Evolutionary conservation across 2,113 vertebrate species (phyloP), one percentile per base, ranked within the genome.

Genomic region (Dermatemys mawii): DNA sequence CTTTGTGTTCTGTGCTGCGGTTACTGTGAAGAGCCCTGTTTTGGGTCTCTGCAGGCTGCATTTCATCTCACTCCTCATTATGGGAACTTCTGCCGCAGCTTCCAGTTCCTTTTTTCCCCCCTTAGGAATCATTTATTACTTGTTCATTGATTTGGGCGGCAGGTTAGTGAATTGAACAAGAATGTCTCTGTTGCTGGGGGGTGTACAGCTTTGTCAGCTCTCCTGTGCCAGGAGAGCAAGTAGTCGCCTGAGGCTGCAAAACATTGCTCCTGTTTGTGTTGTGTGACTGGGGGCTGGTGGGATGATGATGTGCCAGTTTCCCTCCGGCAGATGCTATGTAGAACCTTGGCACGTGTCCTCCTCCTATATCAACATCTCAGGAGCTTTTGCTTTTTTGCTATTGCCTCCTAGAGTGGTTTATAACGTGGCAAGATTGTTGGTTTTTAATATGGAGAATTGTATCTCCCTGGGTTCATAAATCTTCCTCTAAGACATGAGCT

Each of bases 251-350:
- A 90, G 90, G 82, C 81, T 94, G 93, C 91, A 93, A 84, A 85
- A 96, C 27, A 81, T 63, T 95, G 93, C 80, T 83, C 76, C 49
- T 82, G 70, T 14, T 24, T 13, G 1, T 49, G 81, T 67, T 24
- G 88, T 73, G 92, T 82, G 83, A 44, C 63, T 92, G 87, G 90
- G 91, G 90, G 35, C 46, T 50, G 91, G 60, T 81, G 91, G 86
- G 93, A 89, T 21, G 91, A 96, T 86, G 91, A 95, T 95, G 82
- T 94, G 93, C 78, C 94, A 85, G 89, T 90, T 92, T 97, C 93
- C 93, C 88, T 86, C 79, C 86, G 90, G 93, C 90, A 92, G 90
- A 93, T 93, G 94, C 53, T 94, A 95, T 89, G 84, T 86, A 78
- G 93, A 78, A 89, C 91, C 55, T 92, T 44, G 73, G 41, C 73